Conservation (phyloP, 2,113 vertebrate genomes). For the Catharus bicknelli region DNA sequence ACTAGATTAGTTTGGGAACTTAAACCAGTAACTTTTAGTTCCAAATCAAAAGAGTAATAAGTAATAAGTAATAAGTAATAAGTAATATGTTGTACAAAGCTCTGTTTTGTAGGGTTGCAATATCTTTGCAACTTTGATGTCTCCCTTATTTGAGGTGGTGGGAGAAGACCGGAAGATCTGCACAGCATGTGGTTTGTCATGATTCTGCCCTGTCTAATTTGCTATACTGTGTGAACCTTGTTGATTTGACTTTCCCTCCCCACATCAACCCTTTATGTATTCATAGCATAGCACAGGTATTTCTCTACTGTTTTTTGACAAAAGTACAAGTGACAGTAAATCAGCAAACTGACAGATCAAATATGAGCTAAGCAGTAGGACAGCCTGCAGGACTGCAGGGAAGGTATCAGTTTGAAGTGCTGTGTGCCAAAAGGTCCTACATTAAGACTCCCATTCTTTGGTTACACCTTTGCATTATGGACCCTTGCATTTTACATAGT, state of each 20-base stretch:
- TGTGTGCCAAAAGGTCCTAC: not conserved
- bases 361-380: not conserved
- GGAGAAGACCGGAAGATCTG: not conserved
- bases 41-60: not conserved
- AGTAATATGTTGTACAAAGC: not conserved
- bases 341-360: no score
- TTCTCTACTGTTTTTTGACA: not conserved
- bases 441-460: not conserved
- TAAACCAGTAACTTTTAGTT: not conserved
- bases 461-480: not conserved
- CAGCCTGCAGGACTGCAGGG: not conserved
- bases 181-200: not conserved
- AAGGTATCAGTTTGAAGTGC: not conserved
- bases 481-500: not conserved
- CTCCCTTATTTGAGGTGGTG: not conserved
- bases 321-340: not conserved
- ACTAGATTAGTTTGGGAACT: not conserved
- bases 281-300: not conserved
- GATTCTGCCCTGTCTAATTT: not conserved
- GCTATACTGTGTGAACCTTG: not conserved
- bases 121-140: not conserved
- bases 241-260: not conserved
- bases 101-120: not conserved
- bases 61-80: not conserved
- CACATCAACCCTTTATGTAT: rapidly evolving